Percentiles rank a stretch among this genome's conserved stretches.
These are phyloP conservation scores for Pterostichus madidus DNA, from an alignment of 2,888 invertebrate species.

Conservation along the genomic window DNA sequence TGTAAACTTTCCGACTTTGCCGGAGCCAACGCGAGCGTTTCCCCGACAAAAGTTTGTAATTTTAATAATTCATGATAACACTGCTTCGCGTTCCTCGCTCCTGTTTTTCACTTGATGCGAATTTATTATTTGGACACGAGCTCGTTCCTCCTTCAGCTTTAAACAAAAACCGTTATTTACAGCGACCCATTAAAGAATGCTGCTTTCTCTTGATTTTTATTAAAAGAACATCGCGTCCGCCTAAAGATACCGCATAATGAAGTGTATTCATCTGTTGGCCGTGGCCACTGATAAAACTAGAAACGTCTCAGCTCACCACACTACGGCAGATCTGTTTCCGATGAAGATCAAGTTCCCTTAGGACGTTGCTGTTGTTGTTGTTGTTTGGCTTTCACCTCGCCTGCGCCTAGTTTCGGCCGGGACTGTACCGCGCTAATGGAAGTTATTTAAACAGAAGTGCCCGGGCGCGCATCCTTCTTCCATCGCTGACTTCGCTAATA, in stretches of 20 bases:
- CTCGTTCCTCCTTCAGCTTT: constrained; percentile 33
- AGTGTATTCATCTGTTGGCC: constrained; percentile 19
- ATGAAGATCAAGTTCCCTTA: constrained; percentile 56
- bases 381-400: constrained; percentile 50
- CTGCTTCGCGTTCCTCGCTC: constrained; percentile 54
- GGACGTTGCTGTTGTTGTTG: constrained; percentile 49
- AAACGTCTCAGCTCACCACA: not conserved
- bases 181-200: constrained; percentile 44
- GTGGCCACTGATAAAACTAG: constrained; percentile 4
- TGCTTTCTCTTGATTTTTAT: constrained; percentile 41
- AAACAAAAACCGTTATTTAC: constrained; percentile 61
- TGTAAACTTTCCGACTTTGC: constrained; percentile 63
- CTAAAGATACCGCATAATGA: constrained; percentile 36
- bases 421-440: constrained; percentile 74
- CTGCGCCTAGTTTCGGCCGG: not conserved
- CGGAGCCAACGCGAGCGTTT: constrained; percentile 18
- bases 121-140: constrained; percentile 66
- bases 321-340: constrained; percentile 40
- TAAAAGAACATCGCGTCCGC: constrained; percentile 9
- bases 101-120: constrained; percentile 67
- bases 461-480: constrained; percentile 72
- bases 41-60: constrained; percentile 68
- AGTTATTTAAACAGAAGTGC: constrained; percentile 75
- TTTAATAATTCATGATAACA: constrained; percentile 68
- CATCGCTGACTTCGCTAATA: constrained; percentile 75